Base-by-base conservation (phyloP, 1,140 invertebrate species). In the Aphelinus certus region DNA sequence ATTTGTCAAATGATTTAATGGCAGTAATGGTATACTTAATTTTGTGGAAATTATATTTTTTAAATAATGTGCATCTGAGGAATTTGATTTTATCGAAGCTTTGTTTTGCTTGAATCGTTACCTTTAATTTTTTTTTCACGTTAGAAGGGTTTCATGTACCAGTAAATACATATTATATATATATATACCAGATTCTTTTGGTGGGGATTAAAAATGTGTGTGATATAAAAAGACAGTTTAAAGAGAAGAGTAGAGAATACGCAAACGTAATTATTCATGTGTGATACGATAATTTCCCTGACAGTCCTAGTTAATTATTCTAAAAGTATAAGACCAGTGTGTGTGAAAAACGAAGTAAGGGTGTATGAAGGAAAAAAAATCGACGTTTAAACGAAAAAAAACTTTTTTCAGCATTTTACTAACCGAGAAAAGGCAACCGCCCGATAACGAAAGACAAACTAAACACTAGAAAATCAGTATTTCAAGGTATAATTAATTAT, bases 381-480 rank as follows among this genome's bases (percentile, higher is more conserved):
- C 58, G 65, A 51, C 46, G 61, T 58, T 64, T 58, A 43, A 43
- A 45, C 43, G 42, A 47, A 63, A 56, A 45, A 47, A 63, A 56
- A 45, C 64, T 69, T 64, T 46, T 68, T 71, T 75, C 66, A 73
- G 58, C 60, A 68, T 71, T 79, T 43, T 72, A 77, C 47, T 46
- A 80, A 78, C 74, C 79, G 81, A 81, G 78, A 62, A 71, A 73
- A 81, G 81, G 83, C 83, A 85, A 85, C 83, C 81, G 80, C 79
- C 79, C 79, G 75, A 77, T 76, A 78, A 66, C 51, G 66, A 75
- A 72, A 71, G 75, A 77, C 79, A 84, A 81, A 26, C 26, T 26
- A 26, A 73, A 64, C 45, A 53, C 42, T 66, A 83, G 81, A 81
- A 73, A 85, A 87, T 84, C 85, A 87, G 85, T 87, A 87, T 87